Evolutionary conservation across 1,140 invertebrate genomes (phyloP).

Genomic region (Solenopsis invicta): DNA sequence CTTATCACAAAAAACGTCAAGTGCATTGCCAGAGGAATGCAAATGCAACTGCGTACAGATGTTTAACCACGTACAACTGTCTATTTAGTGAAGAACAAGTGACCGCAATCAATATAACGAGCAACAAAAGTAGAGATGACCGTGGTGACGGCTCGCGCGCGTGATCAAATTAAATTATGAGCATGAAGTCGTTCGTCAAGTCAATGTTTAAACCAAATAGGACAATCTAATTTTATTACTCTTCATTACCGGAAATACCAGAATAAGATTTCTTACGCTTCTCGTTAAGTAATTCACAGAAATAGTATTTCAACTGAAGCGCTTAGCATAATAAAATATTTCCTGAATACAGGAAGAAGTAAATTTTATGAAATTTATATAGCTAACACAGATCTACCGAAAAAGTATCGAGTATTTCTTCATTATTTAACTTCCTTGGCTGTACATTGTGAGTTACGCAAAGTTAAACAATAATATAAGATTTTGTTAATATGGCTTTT

Average conservation of each 20-base stretch:
- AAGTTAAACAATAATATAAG: too few relatives aligned
- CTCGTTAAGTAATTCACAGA: conserved; percentile 21
- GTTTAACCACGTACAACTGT: background rate
- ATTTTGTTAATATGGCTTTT: too few relatives aligned
- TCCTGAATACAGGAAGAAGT: background rate
- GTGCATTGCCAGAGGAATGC: conserved; percentile 23
- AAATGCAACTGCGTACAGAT: background rate
- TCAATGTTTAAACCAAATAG: background rate
- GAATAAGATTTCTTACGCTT: conserved; percentile 33
- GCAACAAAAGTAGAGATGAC: conserved; percentile 52
- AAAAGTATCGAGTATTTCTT: background rate
- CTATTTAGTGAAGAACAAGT: conserved; percentile 51
- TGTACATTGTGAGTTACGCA: too few relatives aligned
- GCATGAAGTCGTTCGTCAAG: conserved; percentile 24
- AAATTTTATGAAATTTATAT: background rate
- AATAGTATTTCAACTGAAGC: background rate
- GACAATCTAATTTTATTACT: conserved; percentile 4
- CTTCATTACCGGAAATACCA: background rate
- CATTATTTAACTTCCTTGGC: too few relatives aligned
- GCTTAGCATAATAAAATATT: conserved; percentile 5
- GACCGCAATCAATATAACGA: conserved; percentile 60
- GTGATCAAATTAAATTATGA: conserved; percentile 62
- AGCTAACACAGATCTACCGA: background rate
- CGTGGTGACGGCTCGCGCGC: conserved; percentile 10
- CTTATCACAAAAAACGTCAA: background rate